Base-by-base conservation (phyloP, 2,888 invertebrate species). In the Melanostoma scalare region DNA sequence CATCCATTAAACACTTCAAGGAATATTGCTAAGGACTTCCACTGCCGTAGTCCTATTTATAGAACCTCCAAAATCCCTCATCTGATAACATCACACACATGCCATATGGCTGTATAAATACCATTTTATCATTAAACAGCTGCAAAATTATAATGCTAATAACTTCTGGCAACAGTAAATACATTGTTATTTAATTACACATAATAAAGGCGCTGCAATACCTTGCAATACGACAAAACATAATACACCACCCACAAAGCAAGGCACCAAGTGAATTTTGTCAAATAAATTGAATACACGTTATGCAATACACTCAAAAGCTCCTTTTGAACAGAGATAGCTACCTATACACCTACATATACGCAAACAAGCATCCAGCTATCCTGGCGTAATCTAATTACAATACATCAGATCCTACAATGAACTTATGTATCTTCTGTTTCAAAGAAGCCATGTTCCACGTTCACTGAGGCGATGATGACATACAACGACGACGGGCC, bases 371-470 rank as follows among this genome's bases (percentile, higher is more conserved):
- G 20, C 35, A 75, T 36, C 65, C 30, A 52, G 44, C 46, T 63
- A 50, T 80, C 20, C 63, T 44, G 44, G 40, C 63, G 38, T 75
- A 75, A 80, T 80, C 63, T 80, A 35, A 75, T 80, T 80, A 80
- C 80, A 80, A 80, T 80, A 75, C 80, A 75, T 80, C 75, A 80
- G 63, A 75, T 80, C 53, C 44, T 58, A 36, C 69, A 75, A 80
- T 80, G 58, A 31, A 80, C 69, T 80, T 80, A 80, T 63, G 63
- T 63, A 63, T 65, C 63, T 58, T 65, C 56, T 63, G 69, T 65
- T 58, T 65, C 69, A 75, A 69, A 52, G 75, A 52, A 65, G 63
- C 40, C 71, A 63, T 71, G 69, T 61, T 40, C 55, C 42, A 8
- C 6, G 38, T 36, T 36, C 44, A 8, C 4, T 8, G 20, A 20